Percentiles rank a stretch among this genome's conserved stretches.
Conservation (phyloP, 2,113 vertebrate species). For the Hiodon alosoides region DNA sequence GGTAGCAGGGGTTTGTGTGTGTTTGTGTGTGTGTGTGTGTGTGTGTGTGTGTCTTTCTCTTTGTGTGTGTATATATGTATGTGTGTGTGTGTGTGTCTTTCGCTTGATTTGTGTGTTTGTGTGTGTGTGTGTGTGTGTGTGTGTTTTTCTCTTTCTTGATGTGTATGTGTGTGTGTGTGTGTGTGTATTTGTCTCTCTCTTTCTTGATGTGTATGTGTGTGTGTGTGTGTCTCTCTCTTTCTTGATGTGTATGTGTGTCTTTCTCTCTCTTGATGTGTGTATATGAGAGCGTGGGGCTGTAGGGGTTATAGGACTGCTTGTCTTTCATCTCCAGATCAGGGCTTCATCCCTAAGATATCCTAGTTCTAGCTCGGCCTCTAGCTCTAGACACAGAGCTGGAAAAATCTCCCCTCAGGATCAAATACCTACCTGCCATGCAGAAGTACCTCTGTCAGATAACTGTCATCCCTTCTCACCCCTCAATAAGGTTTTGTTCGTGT, state of each 20-base stretch:
- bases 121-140: not conserved
- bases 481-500: not conserved
- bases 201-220: not conserved
- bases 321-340: constrained; percentile 31
- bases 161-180: not conserved
- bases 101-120: too few species aligned
- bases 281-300: constrained; percentile 13
- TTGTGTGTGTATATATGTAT: not conserved
- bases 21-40: not conserved
- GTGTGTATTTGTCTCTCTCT: not conserved
- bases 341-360: constrained; percentile 7
- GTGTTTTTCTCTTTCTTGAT: not conserved
- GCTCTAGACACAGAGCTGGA: not conserved
- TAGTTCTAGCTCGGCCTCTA: not conserved
- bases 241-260: not conserved
- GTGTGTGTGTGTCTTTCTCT: not conserved
- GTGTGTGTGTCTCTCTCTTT: not conserved
- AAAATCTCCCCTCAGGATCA: constrained; percentile 23
- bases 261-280: constrained; percentile 17
- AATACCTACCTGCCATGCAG: constrained; percentile 13
- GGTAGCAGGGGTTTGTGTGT: not conserved
- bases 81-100: not conserved
- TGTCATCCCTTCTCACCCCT: not conserved
- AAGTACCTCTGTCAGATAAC: constrained; percentile 24
- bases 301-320: not conserved